These are phyloP conservation scores for Ligdia adustata DNA, from an alignment of 2,888 invertebrate genomes.

Conservation along the genomic window DNA sequence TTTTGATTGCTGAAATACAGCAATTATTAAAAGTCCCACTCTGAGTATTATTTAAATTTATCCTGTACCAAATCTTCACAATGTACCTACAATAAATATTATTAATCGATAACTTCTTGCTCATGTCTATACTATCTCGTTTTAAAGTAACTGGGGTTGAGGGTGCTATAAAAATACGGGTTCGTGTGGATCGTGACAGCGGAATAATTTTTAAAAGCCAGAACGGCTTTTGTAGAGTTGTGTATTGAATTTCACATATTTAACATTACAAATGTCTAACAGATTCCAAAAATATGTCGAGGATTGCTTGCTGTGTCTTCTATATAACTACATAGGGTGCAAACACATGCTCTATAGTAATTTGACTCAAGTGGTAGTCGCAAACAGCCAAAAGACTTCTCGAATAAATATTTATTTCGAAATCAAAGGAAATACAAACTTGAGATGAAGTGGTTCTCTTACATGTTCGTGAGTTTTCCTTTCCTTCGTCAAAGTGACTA, in stretches of 20 bases:
- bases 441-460: not conserved
- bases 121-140: conserved; percentile 57
- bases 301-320: conserved; percentile 2
- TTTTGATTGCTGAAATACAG: no score
- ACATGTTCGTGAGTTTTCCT: conserved; percentile 2
- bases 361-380: conserved; percentile 3
- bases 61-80: no score
- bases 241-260: conserved; percentile 73
- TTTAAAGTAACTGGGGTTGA: conserved; percentile 72
- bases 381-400: not conserved
- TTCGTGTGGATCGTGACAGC: conserved; percentile 64
- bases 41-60: no score
- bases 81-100: no score
- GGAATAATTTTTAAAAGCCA: conserved; percentile 64
- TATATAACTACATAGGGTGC: not conserved
- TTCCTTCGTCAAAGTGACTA: conserved; percentile 17
- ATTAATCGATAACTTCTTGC: conserved; percentile 23
- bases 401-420: not conserved
- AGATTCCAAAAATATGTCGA: conserved; percentile 61
- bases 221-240: conserved; percentile 61
- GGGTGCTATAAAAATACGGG: conserved; percentile 68
- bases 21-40: no score
- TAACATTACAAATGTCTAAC: conserved; percentile 55
- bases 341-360: not conserved
- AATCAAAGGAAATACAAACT: not conserved